Percentiles rank a stretch among this genome's conserved stretches.
Evolutionary conservation across 2,888 invertebrate species (phyloP).

Genomic region (Agrochola lychnidis): DNA sequence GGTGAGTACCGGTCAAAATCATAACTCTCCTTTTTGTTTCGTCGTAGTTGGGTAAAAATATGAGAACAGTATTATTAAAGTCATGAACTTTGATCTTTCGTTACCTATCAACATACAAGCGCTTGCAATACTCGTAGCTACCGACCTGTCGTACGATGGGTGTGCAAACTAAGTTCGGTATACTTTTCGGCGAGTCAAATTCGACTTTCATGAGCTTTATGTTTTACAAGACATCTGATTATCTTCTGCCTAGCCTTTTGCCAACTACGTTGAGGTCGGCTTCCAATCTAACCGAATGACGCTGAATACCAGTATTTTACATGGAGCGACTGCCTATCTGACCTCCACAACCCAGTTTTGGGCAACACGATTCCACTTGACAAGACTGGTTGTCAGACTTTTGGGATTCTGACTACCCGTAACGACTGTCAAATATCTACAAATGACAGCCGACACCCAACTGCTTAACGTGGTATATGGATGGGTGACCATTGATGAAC

Average conservation of each 20-base stretch:
- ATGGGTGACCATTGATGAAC: neutral
- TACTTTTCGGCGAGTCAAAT: neutral
- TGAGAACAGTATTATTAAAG: neutral
- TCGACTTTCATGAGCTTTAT: neutral
- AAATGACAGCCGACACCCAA: neutral
- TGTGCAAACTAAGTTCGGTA: neutral
- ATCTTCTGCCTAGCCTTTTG: neutral
- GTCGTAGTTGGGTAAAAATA: neutral
- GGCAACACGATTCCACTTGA: neutral
- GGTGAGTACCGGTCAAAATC: too few species aligned
- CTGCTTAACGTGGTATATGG: neutral
- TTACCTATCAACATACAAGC: neutral
- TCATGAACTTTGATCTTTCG: constrained; percentile 9
- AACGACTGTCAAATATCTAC: neutral
- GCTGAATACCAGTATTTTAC: neutral
- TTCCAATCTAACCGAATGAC: neutral
- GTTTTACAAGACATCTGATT: neutral
- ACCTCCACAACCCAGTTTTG: neutral
- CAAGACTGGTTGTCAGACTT: neutral
- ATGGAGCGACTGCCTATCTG: neutral
- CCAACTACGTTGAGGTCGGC: neutral
- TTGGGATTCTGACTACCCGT: neutral
- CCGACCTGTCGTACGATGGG: neutral
- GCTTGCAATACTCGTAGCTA: neutral
- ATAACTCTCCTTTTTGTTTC: too few species aligned